Conservation (phyloP, 1,140 invertebrate genomes). For the Cephus cinctus region DNA sequence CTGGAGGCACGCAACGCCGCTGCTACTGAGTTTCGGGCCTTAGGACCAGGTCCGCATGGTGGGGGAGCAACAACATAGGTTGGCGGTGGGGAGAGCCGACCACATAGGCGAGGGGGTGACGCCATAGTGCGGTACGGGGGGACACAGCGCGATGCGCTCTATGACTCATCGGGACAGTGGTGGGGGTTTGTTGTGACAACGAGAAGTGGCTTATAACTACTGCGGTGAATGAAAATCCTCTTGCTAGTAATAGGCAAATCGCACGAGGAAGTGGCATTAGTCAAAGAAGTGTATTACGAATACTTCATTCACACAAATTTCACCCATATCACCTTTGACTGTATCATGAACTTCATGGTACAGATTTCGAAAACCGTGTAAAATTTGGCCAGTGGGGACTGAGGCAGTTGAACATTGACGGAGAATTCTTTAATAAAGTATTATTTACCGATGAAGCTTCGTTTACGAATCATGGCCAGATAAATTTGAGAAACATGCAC, state of each 20-base stretch:
- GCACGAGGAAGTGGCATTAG: not conserved
- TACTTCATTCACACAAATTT: slow-evolving; percentile 6
- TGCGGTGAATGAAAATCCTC: slow-evolving; percentile 12
- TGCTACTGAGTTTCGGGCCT: too few relatives aligned
- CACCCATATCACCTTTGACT: slow-evolving; percentile 12
- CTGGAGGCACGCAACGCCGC: too few relatives aligned
- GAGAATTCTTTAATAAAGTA: not conserved
- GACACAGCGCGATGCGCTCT: too few relatives aligned
- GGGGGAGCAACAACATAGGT: too few relatives aligned
- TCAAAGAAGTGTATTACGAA: slow-evolving; percentile 5
- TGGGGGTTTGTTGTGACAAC: too few relatives aligned
- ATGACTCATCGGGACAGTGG: too few relatives aligned
- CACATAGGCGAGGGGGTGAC: too few relatives aligned
- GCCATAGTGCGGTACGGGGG: too few relatives aligned
- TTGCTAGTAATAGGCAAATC: slow-evolving; percentile 2
- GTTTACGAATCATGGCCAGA: not conserved
- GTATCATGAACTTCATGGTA: not conserved
- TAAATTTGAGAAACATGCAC: not conserved
- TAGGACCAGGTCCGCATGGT: too few relatives aligned
- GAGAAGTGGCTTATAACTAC: too few relatives aligned
- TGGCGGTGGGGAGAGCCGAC: too few relatives aligned
- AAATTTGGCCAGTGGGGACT: not conserved
- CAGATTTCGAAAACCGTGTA: too few relatives aligned
- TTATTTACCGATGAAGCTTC: not conserved
- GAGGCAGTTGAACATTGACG: not conserved